A percentile compares a stretch with the other conserved stretches of the same genome.
These are phyloP conservation scores for Nomada flava DNA, from an alignment of 2,888 invertebrate species.

Conservation along the genomic window DNA sequence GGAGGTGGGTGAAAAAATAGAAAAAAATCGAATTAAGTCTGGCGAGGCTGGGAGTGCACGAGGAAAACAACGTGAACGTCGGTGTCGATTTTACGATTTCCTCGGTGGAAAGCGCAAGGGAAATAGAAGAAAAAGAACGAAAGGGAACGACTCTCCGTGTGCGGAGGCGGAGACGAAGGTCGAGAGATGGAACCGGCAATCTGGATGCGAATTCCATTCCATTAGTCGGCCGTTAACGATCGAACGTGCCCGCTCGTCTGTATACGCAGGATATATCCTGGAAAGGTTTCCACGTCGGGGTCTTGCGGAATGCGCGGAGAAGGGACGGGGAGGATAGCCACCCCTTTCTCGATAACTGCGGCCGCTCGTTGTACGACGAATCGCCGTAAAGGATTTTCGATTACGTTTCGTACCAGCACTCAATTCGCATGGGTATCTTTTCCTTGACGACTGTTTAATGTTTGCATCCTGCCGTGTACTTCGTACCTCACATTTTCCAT, in stretches of 20 bases:
- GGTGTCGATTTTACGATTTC: constrained; percentile 61
- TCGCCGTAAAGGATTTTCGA: constrained; percentile 73
- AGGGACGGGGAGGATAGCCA: background rate
- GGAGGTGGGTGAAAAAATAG: background rate
- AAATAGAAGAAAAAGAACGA: background rate
- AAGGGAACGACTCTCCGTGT: constrained; percentile 34
- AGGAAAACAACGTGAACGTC: constrained; percentile 49
- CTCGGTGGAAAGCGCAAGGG: background rate
- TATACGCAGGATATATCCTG: constrained; percentile 63
- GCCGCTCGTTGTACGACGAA: constrained; percentile 43
- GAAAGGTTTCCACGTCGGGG: constrained; percentile 42
- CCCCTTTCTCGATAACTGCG: background rate
- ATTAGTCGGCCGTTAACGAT: constrained; percentile 72
- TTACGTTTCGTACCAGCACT: constrained; percentile 67
- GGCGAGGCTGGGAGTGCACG: constrained; percentile 30
- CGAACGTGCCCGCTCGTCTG: constrained; percentile 67
- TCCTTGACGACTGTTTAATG: constrained; percentile 7
- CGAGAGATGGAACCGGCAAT: constrained; percentile 48
- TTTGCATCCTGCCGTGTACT: constrained; percentile 29
- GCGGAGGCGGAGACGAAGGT: constrained; percentile 43
- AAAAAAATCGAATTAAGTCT: constrained; percentile 65
- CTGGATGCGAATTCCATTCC: constrained; percentile 71
- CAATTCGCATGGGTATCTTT: constrained; percentile 43
- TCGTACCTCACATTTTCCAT: background rate
- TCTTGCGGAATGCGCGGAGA: constrained; percentile 46